Evolutionary conservation across 2,113 vertebrate genomes (phyloP).

Genomic region (Amazona vittata): DNA sequence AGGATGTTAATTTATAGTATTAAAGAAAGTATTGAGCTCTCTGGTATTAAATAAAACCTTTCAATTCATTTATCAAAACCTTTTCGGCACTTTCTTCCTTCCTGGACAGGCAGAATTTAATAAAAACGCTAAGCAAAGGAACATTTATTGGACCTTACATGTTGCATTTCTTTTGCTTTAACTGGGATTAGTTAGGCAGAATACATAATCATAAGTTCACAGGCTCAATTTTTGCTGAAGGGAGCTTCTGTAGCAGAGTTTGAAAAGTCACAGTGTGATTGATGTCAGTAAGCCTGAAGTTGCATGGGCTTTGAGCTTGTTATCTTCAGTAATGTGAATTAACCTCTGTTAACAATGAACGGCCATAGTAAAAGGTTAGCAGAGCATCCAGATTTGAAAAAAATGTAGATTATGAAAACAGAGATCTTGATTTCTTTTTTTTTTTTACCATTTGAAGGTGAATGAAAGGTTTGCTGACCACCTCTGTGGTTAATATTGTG

Average conservation of each 20-base stretch:
- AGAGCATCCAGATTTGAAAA: not conserved
- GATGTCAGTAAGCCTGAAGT: not conserved
- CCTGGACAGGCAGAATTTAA: not conserved
- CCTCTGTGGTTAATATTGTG: not conserved
- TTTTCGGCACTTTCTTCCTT: not conserved
- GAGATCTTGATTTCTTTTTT: not conserved
- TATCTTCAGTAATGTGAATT: not conserved
- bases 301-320: not conserved
- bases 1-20: not conserved
- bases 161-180: not conserved
- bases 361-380: accelerated
- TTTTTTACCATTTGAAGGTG: not conserved
- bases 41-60: not conserved
- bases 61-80: not conserved
- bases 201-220: not conserved
- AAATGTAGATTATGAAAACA: not conserved
- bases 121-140: not conserved
- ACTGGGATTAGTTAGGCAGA: not conserved
- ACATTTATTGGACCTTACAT: not conserved
- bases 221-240: not conserved
- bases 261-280: not conserved
- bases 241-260: not conserved
- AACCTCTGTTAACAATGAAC: not conserved
- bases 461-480: not conserved
- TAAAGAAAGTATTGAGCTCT: not conserved